phyloP scores from a whole-genome alignment of 2,113 vertebrate species.

The Syrmaticus mikado region DNA sequence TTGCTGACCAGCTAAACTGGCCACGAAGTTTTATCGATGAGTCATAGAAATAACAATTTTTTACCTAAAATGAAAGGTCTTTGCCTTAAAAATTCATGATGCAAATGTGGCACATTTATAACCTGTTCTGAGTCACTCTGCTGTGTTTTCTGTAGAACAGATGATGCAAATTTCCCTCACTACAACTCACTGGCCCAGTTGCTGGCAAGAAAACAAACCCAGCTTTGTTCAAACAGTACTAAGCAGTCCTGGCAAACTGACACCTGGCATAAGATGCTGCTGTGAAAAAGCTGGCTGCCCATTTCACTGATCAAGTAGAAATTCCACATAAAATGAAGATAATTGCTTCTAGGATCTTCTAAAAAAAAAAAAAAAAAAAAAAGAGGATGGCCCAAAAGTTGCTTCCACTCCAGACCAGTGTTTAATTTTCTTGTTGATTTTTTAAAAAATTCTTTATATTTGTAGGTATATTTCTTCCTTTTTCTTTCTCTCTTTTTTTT shows the following conservation, averaged over 20 bases:
- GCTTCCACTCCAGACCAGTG: not conserved
- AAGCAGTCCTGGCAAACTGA: not conserved
- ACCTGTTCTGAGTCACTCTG: not conserved
- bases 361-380: fast-evolving
- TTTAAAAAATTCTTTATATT: not conserved
- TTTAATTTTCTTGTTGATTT: not conserved
- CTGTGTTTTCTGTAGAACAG: not conserved
- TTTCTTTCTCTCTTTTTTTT: no score
- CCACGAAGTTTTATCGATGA: not conserved
- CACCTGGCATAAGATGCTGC: not conserved
- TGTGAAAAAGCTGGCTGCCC: not conserved
- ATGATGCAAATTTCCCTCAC: not conserved
- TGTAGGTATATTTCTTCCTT: not conserved
- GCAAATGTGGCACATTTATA: not conserved
- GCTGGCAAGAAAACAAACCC: not conserved
- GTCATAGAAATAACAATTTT: not conserved
- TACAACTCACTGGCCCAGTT: not conserved
- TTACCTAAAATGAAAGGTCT: not conserved
- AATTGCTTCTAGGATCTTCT: not conserved
- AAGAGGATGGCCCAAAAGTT: not conserved
- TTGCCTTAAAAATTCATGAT: not conserved
- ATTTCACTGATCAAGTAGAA: not conserved
- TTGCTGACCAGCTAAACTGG: not conserved
- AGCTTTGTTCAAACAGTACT: not conserved
- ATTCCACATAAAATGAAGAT: not conserved